phyloP scores from a whole-genome alignment of 2,888 invertebrate species.

The Protodeltote pygarga region DNA sequence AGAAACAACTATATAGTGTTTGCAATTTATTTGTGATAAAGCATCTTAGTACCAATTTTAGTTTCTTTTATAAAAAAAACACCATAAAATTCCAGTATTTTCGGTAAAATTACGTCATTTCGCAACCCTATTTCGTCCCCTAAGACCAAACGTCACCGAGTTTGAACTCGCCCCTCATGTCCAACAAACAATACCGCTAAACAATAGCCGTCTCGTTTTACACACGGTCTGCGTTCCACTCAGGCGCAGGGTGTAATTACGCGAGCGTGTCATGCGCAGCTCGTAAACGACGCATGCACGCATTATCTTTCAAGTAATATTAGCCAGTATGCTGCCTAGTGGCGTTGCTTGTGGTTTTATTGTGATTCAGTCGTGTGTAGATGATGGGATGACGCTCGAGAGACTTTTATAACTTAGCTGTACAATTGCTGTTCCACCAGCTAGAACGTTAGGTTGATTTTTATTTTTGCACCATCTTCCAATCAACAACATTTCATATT shows the following conservation, averaged over 20 bases:
- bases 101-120: no score
- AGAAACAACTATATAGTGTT: no score
- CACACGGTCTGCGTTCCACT: slow-evolving; percentile 46
- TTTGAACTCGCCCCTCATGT: slow-evolving; percentile 20
- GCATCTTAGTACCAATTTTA: no score
- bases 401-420: no score
- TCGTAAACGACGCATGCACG: slow-evolving; percentile 48
- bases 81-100: no score
- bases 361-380: neutral
- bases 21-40: no score
- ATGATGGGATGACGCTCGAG: neutral
- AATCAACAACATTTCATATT: no score
- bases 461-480: no score
- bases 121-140: slow-evolving; percentile 7
- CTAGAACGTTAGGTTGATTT: no score
- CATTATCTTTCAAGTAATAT: slow-evolving; percentile 42
- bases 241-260: slow-evolving; percentile 56
- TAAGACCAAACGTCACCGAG: slow-evolving; percentile 2
- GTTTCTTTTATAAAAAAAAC: no score
- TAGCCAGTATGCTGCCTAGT: slow-evolving; percentile 11
- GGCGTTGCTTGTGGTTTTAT: slow-evolving; percentile 6
- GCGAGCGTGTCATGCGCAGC: slow-evolving; percentile 50
- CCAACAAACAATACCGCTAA: slow-evolving; percentile 26
- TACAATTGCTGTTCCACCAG: no score
- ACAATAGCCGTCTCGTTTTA: slow-evolving; percentile 41